Percentiles rank a stretch among this genome's conserved stretches.
These are phyloP conservation scores for Rattus norvegicus DNA, from an alignment of 2,113 vertebrate species.

Conservation along the genomic window GRCr8 NC_086020.1:13854501-13855000, in stretches of 20 bases:
- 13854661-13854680: background rate
- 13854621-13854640: background rate
- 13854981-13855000: background rate
- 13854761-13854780: background rate
- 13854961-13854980: background rate
- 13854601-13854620: slow-evolving; percentile 33
- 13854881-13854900: background rate
- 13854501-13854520: background rate
- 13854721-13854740: background rate
- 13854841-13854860: background rate
- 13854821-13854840: background rate
- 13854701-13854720: background rate
- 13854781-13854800: background rate
- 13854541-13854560: background rate
- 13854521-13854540: slow-evolving; percentile 1
- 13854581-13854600: background rate
- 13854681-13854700: background rate
- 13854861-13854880: background rate
- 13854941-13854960: background rate
- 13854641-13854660: background rate
- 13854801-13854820: background rate
- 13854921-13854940: background rate
- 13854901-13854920: background rate
- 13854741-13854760: background rate
- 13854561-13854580: background rate